phyloP scores from a whole-genome alignment of 2,888 invertebrate species.

The Acleris laterana region DNA sequence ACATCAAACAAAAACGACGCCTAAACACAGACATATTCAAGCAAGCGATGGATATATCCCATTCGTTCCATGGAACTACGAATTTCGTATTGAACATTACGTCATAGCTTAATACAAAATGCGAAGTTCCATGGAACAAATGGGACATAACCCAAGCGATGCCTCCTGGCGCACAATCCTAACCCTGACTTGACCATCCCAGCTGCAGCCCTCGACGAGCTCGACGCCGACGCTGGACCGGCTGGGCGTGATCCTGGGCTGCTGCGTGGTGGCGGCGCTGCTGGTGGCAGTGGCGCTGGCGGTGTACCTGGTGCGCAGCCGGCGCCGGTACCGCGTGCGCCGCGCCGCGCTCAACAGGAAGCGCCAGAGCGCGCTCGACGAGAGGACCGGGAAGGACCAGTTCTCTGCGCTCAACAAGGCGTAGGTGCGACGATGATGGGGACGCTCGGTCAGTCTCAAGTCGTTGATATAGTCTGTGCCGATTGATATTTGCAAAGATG shows the following conservation, averaged over 20 bases:
- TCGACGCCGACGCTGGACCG: constrained; percentile 47
- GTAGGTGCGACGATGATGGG: constrained; percentile 38
- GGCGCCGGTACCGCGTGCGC: constrained; percentile 59
- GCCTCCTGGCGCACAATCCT: too few relatives aligned
- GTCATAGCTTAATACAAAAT: too few relatives aligned
- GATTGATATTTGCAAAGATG: too few relatives aligned
- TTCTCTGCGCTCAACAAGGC: constrained; percentile 67
- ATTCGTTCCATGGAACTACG: too few relatives aligned
- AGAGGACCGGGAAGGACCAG: constrained; percentile 62
- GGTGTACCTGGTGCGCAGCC: constrained; percentile 66
- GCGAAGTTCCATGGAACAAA: too few relatives aligned
- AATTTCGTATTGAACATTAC: too few relatives aligned
- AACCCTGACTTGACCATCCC: constrained; percentile 42
- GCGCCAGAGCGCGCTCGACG: constrained; percentile 65
- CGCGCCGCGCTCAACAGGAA: constrained; percentile 66
- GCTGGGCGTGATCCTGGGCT: constrained; percentile 64
- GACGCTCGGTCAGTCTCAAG: too few relatives aligned
- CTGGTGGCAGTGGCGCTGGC: constrained; percentile 64
- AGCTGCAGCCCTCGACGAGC: constrained; percentile 66
- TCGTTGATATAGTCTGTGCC: too few relatives aligned
- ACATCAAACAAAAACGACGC: too few relatives aligned
- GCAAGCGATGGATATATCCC: too few relatives aligned
- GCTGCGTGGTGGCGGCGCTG: constrained; percentile 60
- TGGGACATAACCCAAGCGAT: too few relatives aligned
- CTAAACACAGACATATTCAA: too few relatives aligned